phyloP scores from a whole-genome alignment of 2,113 vertebrate species.

The Microcebus ravelobensis region DNA sequence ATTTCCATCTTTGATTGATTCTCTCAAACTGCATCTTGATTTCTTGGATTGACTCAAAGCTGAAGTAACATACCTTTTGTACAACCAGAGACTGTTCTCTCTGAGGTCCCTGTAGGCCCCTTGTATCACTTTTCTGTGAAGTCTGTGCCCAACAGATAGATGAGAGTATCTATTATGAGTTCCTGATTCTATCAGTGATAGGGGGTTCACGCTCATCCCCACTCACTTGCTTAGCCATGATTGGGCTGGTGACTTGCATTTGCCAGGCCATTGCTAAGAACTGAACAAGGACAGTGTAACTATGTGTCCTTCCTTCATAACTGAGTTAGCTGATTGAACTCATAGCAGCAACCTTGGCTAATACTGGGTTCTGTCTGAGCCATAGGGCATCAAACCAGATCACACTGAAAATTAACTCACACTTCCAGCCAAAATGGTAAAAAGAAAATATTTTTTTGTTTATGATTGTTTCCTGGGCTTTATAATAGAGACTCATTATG shows the following conservation, averaged over 20 bases:
- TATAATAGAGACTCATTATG: not conserved
- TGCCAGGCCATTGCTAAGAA: not conserved
- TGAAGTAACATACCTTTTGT: not conserved
- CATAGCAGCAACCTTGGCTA: not conserved
- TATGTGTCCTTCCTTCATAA: not conserved
- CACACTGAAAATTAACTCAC: not conserved
- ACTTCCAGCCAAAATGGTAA: not conserved
- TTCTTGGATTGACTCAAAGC: slow-evolving; percentile 1
- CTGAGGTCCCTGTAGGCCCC: not conserved
- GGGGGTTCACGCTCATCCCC: not conserved
- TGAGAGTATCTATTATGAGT: not conserved
- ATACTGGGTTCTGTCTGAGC: not conserved
- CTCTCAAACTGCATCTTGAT: slow-evolving; percentile 2
- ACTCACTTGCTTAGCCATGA: not conserved
- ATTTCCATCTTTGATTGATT: slow-evolving; percentile 36
- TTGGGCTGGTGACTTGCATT: not conserved
- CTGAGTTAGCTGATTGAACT: not conserved
- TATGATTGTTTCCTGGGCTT: not conserved
- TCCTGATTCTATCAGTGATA: not conserved
- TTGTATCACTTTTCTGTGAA: not conserved
- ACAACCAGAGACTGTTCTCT: not conserved
- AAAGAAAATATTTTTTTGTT: not conserved
- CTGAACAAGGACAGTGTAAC: not conserved
- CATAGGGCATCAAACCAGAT: not conserved
- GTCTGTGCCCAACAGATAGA: not conserved